Percentiles rank a stretch among this genome's conserved stretches.
Conservation (phyloP, 2,797 vertebrate species). For the Melanotaenia trifasciata region DNA sequence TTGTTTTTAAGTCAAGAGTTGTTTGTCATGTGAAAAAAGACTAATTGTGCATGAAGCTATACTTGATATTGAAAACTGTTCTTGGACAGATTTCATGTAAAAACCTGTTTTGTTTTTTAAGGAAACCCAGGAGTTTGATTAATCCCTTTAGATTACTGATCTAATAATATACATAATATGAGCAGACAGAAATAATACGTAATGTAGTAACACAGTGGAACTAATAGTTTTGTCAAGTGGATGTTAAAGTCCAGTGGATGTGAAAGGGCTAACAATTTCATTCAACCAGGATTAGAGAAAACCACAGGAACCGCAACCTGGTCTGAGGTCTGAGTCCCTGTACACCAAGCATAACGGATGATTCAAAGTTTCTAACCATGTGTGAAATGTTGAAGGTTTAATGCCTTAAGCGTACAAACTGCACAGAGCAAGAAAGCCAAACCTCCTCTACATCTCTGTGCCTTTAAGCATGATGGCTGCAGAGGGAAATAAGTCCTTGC, state of each 20-base stretch:
- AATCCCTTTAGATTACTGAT: background rate
- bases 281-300: conserved; percentile 41
- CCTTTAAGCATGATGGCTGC: conserved; percentile 14
- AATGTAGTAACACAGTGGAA: background rate
- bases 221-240: background rate
- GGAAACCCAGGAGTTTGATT: background rate
- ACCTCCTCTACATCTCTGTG: background rate
- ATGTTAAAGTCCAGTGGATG: conserved; percentile 3
- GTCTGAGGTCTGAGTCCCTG: background rate
- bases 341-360: background rate
- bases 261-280: conserved; percentile 26
- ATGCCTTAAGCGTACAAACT: conserved; percentile 13
- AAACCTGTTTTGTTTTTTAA: background rate
- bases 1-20: no score
- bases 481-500: conserved; percentile 10
- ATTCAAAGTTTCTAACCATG: conserved; percentile 32
- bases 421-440: conserved; percentile 6
- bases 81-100: no score
- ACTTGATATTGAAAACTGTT: no score
- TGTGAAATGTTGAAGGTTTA: background rate
- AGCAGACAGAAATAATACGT: background rate
- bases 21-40: no score
- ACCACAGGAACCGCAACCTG: background rate
- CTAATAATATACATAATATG: background rate
- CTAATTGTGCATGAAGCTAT: no score